Evolutionary conservation across 2,797 vertebrate species (phyloP).

Genomic region (Paguma larvata): DNA sequence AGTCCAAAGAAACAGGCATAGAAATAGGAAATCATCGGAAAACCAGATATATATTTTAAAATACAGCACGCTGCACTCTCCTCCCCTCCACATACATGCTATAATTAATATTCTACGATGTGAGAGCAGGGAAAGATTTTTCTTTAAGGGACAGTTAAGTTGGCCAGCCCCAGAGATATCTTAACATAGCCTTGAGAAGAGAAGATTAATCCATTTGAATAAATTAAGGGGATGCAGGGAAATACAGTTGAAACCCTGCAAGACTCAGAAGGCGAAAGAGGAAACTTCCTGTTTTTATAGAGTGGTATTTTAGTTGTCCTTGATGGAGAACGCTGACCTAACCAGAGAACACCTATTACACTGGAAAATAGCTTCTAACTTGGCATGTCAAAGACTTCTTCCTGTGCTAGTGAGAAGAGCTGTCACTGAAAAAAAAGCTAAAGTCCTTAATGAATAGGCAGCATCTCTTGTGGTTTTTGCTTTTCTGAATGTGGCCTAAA

Average conservation of each 20-base stretch:
- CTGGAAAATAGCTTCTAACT: conserved; percentile 24
- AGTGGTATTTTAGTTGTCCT: not conserved
- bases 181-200: conserved; percentile 38
- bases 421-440: not conserved
- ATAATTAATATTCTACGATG: not conserved
- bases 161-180: not conserved
- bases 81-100: not conserved
- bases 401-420: conserved; percentile 8
- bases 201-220: not conserved
- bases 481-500: not conserved
- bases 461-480: not conserved
- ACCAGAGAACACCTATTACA: not conserved
- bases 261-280: not conserved
- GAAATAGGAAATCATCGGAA: conserved; percentile 22
- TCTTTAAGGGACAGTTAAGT: not conserved
- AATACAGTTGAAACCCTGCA: not conserved
- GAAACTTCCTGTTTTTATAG: not conserved
- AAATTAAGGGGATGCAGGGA: conserved; percentile 22
- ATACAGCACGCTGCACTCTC: not conserved
- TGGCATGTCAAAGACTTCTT: not conserved
- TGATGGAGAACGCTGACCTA: not conserved
- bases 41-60: not conserved
- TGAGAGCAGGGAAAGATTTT: not conserved
- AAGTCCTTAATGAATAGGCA: conserved; percentile 1
- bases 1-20: not conserved